These are phyloP conservation scores for Regulus satrapa DNA, from an alignment of 2,113 vertebrate genomes.

Conservation along the genomic window DNA sequence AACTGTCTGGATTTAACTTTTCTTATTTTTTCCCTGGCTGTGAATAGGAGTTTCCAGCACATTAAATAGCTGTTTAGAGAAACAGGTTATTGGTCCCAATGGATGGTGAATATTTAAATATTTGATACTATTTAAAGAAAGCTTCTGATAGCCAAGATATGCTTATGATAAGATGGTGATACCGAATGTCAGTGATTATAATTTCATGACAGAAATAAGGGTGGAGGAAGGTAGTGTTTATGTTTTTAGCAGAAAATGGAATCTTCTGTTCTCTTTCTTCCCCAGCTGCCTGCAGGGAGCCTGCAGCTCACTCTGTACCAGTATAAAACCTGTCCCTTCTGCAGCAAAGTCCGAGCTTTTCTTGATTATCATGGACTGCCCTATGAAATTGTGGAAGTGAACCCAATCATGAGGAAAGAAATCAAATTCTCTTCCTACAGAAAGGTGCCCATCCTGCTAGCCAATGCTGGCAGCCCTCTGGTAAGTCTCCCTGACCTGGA, in stretches of 20 bases:
- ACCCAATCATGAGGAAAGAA: slow-evolving; percentile 89
- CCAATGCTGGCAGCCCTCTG: slow-evolving; percentile 64
- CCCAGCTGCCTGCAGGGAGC: slow-evolving; percentile 29
- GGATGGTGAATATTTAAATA: neutral
- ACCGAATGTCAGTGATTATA: neutral
- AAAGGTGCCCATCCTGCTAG: slow-evolving; percentile 90
- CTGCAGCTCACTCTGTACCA: slow-evolving; percentile 89
- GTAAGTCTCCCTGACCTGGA: slow-evolving; percentile 58
- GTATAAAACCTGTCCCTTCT: slow-evolving; percentile 98
- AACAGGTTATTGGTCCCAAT: neutral
- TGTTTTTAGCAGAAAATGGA: neutral
- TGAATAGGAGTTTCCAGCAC: neutral
- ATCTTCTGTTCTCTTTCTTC: neutral
- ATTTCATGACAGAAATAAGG: neutral
- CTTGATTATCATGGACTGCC: slow-evolving; percentile 89
- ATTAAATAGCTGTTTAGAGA: neutral
- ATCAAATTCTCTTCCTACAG: slow-evolving; percentile 95
- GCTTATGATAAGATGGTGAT: neutral
- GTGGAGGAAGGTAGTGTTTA: neutral
- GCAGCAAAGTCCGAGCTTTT: slow-evolving; percentile 96
- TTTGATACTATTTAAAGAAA: neutral
- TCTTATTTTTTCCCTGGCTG: neutral
- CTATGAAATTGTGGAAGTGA: slow-evolving; percentile 93
- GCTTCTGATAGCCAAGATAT: neutral
- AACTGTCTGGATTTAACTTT: neutral